phyloP scores from a whole-genome alignment of 2,797 vertebrate genomes.

The Amniataba percoides region DNA sequence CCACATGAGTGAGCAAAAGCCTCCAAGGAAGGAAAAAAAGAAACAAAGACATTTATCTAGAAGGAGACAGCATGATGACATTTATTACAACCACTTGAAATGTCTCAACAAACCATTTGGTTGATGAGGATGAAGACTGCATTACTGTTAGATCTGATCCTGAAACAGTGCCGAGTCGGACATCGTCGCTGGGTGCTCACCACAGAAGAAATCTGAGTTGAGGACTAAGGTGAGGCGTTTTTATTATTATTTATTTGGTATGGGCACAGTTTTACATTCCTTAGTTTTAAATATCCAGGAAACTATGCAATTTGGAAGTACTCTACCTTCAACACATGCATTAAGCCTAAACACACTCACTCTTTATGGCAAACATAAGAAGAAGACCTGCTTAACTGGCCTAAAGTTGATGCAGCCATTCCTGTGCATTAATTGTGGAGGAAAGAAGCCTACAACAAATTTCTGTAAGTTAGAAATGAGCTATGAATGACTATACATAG shows the following conservation, averaged over 20 bases:
- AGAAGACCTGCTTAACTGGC: background rate
- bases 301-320: background rate
- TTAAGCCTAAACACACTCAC: background rate
- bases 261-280: background rate
- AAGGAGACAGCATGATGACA: conserved; percentile 37
- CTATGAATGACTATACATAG: background rate
- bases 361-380: background rate
- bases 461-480: background rate
- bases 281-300: conserved; percentile 8
- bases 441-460: background rate
- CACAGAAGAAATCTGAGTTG: conserved; percentile 17
- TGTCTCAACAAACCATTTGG: conserved; percentile 19
- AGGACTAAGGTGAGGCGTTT: conserved; percentile 5
- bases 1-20: conserved; percentile 68
- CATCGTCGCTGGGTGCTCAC: background rate
- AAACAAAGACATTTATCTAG: conserved; percentile 42
- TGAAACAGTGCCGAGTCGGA: conserved; percentile 11
- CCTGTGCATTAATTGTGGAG: background rate
- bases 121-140: conserved; percentile 22
- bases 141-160: conserved; percentile 8
- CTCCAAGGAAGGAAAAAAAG: conserved; percentile 48
- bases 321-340: background rate
- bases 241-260: background rate
- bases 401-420: background rate
- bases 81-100: conserved; percentile 31